phyloP scores from a whole-genome alignment of 2,888 invertebrate species.

The Thecocarcelia acutangulata region DNA sequence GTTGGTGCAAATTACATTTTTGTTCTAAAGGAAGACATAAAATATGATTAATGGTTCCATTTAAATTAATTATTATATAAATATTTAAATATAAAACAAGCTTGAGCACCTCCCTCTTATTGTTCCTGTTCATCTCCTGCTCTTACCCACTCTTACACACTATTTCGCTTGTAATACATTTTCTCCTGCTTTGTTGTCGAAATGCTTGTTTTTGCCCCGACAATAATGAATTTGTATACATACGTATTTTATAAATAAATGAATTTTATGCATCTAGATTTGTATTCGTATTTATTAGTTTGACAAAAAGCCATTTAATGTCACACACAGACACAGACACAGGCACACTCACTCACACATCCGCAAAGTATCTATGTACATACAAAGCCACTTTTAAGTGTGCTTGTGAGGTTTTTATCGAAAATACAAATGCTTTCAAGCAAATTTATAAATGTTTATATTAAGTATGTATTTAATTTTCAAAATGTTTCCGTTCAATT shows the following conservation, averaged over 20 bases:
- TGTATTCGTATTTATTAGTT: constrained; percentile 50
- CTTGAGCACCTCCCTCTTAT: constrained; percentile 10
- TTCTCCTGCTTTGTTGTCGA: constrained; percentile 15
- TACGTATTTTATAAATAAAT: constrained; percentile 45
- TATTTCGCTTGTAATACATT: background rate
- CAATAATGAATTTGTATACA: constrained; percentile 24
- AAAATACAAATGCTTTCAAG: too few relatives aligned
- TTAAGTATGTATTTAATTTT: constrained; percentile 30
- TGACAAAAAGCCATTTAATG: constrained; percentile 39
- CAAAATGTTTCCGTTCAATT: constrained; percentile 39
- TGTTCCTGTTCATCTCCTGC: background rate
- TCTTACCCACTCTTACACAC: background rate
- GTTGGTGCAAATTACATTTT: constrained; percentile 67
- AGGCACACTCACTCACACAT: background rate
- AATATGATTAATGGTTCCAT: constrained; percentile 69
- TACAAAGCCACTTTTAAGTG: too few relatives aligned
- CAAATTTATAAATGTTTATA: too few relatives aligned
- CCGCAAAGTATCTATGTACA: background rate
- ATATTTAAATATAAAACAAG: constrained; percentile 62
- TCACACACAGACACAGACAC: constrained; percentile 4
- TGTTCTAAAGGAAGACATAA: constrained; percentile 67
- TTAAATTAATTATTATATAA: constrained; percentile 69
- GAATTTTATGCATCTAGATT: constrained; percentile 40
- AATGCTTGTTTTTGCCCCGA: background rate
- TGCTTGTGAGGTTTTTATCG: too few relatives aligned